phyloP scores from a whole-genome alignment of 2,888 invertebrate species.

The Reticulitermes lucifugus region DNA sequence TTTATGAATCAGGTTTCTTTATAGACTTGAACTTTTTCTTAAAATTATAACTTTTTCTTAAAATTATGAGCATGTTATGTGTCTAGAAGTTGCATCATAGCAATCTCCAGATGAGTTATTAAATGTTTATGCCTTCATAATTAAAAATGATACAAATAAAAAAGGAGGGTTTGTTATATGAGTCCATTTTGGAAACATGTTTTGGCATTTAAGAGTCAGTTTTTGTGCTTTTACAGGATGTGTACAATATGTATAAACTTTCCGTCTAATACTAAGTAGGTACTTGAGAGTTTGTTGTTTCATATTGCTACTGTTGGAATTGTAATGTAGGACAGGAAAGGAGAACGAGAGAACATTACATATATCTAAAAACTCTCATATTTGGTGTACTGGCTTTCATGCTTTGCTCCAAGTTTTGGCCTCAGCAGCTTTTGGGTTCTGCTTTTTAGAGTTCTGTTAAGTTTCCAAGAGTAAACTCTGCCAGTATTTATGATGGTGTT shows the following conservation, averaged over 20 bases:
- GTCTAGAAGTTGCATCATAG: too few relatives aligned
- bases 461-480: neutral
- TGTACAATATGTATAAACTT: neutral
- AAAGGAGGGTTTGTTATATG: too few relatives aligned
- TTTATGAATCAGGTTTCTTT: too few relatives aligned
- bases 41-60: too few relatives aligned
- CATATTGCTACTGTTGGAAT: neutral
- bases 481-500: constrained; percentile 5
- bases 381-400: neutral
- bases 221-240: neutral
- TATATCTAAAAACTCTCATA: neutral
- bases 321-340: neutral
- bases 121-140: too few relatives aligned
- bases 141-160: too few relatives aligned
- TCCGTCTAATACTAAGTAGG: neutral
- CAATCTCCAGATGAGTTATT: too few relatives aligned
- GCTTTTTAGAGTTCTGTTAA: neutral
- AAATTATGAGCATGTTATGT: too few relatives aligned
- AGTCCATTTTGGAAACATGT: too few relatives aligned
- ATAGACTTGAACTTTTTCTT: too few relatives aligned
- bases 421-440: neutral
- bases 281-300: neutral
- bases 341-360: neutral
- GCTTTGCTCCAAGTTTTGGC: neutral
- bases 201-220: neutral